Evolutionary conservation across 2,113 vertebrate species (phyloP), one percentile per base, ranked within the genome.

Genomic region (Hyaena hyaena): DNA sequence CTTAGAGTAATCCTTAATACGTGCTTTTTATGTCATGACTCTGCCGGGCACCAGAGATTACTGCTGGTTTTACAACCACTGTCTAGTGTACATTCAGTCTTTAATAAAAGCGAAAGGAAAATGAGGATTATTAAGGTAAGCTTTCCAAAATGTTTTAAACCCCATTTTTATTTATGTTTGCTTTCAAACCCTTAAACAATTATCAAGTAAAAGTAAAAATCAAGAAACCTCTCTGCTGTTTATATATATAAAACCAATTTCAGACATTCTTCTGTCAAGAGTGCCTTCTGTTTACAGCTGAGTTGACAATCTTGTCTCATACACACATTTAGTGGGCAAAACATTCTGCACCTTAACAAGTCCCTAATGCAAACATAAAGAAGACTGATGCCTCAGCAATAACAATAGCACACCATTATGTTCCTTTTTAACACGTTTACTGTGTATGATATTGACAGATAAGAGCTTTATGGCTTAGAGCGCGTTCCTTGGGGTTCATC

Each of bases 351-450:
- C 85, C 63, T 90, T 95, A 97, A 93, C 81, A 97, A 98, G 95
- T 85, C 97, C 87, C 85, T 94, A 94, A 96, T 92, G 95, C 79
- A 96, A 93, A 93, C 96, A 96, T 96, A 97, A 97, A 97, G 94
- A 95, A 98, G 96, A 97, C 73, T 11, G 88, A 97, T 98, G 92
- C 35, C 43, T 96, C 93, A 87, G 95, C 88, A 95, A 69, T 74
- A 98, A 97, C 97, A 97, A 92, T 21, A 84, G 4, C 3, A 19
- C 15, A 88, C 74, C 19, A 74, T 90, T 95, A 97, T 68, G 77
- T 14, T 84, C 39, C 93, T 97, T 84, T 97, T 45, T 89, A 98
- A 87, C 89, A 97, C 23, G 4, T 98, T 95, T 95, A 14, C 96
- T 9, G 31, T n/a, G 73, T 26, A 88, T 96, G 97, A 96, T 97